Base-by-base conservation (phyloP, 1,140 invertebrate genomes). In the Diplogasteroides magnus region DNA sequence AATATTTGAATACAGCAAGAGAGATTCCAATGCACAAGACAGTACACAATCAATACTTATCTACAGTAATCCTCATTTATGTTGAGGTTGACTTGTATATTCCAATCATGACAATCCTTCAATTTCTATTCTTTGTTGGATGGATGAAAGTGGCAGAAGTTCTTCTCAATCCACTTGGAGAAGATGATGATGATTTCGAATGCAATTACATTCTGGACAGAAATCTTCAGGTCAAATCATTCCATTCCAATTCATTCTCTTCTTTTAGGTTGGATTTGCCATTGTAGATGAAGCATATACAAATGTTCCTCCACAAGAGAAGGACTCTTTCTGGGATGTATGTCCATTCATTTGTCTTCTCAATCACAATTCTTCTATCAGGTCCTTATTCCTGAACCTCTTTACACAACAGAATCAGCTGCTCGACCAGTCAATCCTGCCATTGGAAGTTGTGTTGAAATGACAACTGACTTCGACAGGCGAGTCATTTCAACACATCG, bases 181-280 rank as follows among this genome's bases (percentile, higher is more conserved):
- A 75, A 48, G 76, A 77, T 56, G 76, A 78, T 37, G 76, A 77
- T 60, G 78, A 79, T 70, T 79, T 79, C 58, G 78, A 79, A 57
- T 72, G 72, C 25, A 80, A 80, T 69, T 82, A 71, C 69, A 82
- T 69, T 27, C 64, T 74, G 2, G 68, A 71, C 31, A 66, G 69
- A 59, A 73, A 68, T 61, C 57, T 73, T 2, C 67, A 71, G 31
- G 69, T 67, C 6, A 27, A 59, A 15, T 61, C 48, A 19, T 2
- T n/a, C 31, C 2, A 48, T 14, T 59, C 14, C 2, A 1, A 13
- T 64, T n/a, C n/a, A 37, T 23, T 61, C 48, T 23, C n/a, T 58
- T 14, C 0, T 26, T 65, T 1, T 28, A 73, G 70, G 73, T 74
- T 1, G 73, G 73, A 31, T 27, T 68, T n/a, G 37, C 48, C 23